These are phyloP conservation scores for Rhyacophila evoluta DNA, from an alignment of 2,888 invertebrate genomes.

Conservation along the genomic window DNA sequence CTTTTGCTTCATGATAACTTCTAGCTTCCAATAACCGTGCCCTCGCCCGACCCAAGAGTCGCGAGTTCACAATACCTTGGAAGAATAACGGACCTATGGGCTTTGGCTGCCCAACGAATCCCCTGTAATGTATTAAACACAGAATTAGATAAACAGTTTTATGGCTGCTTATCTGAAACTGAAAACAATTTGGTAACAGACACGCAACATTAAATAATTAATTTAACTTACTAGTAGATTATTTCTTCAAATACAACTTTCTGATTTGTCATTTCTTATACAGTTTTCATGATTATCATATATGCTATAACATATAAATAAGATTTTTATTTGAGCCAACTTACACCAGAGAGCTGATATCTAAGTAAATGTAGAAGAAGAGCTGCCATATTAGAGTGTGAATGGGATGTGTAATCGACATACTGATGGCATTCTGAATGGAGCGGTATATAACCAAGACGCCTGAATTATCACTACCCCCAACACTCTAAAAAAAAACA, in stretches of 20 bases:
- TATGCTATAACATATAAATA: no score
- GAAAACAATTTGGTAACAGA: no score
- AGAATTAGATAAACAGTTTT: no score
- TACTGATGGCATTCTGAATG: constrained; percentile 59
- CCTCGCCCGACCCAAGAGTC: constrained; percentile 61
- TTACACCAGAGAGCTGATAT: constrained; percentile 55
- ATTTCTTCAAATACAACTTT: no score
- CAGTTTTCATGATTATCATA: no score
- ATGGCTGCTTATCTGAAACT: no score
- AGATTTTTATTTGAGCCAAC: no score
- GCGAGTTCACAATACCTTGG: constrained; percentile 64
- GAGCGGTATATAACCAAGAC: constrained; percentile 62
- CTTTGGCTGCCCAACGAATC: constrained; percentile 18
- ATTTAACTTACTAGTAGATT: no score
- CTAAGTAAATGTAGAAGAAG: constrained; percentile 63
- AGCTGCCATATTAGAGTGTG: constrained; percentile 63
- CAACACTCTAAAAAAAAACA: constrained; percentile 61
- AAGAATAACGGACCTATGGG: constrained; percentile 66
- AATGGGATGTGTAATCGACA: constrained; percentile 61
- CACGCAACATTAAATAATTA: no score
- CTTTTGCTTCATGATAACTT: constrained; percentile 58
- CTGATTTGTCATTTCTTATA: no score
- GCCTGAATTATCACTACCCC: constrained; percentile 58
- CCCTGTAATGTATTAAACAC: constrained; percentile 16
- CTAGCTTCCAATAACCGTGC: constrained; percentile 61